phyloP scores from a whole-genome alignment of 2,113 vertebrate species.

The Platysternon megacephalum region DNA sequence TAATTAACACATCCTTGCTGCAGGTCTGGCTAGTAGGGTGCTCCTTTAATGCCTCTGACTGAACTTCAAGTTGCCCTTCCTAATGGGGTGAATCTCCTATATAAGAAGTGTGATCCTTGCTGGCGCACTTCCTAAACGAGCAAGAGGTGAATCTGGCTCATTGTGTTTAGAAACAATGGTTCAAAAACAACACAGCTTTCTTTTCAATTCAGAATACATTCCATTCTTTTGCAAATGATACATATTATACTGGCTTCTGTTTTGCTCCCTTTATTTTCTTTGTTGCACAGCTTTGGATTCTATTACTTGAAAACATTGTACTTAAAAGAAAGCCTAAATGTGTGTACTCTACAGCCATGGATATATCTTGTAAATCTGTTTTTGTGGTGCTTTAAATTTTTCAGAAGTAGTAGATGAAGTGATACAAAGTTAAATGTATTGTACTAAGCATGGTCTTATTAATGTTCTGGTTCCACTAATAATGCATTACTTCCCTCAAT shows the following conservation, averaged over 20 bases:
- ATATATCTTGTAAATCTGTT: not conserved
- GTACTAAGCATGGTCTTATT: not conserved
- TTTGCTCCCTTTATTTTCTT: not conserved
- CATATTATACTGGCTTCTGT: not conserved
- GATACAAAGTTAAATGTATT: conserved; percentile 14
- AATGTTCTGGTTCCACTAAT: conserved; percentile 23
- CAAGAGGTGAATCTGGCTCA: not conserved
- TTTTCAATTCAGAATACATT: conserved; percentile 40
- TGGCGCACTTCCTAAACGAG: not conserved
- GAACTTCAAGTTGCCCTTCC: not conserved
- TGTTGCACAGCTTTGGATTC: conserved; percentile 46
- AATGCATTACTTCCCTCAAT: not conserved
- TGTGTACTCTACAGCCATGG: not conserved
- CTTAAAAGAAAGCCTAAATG: not conserved
- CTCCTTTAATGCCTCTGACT: not conserved
- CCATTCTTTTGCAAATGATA: conserved; percentile 31
- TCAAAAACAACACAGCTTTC: not conserved
- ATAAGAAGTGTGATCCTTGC: not conserved
- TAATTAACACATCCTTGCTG: accelerated
- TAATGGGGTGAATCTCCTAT: not conserved
- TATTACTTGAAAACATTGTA: conserved; percentile 62
- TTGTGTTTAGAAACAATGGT: not conserved
- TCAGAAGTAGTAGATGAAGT: conserved; percentile 40
- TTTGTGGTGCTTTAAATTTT: conserved; percentile 57
- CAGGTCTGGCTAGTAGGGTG: not conserved